Evolutionary conservation across 2,113 vertebrate genomes (phyloP).

Genomic region (Apistogramma diplotaenia): DNA sequence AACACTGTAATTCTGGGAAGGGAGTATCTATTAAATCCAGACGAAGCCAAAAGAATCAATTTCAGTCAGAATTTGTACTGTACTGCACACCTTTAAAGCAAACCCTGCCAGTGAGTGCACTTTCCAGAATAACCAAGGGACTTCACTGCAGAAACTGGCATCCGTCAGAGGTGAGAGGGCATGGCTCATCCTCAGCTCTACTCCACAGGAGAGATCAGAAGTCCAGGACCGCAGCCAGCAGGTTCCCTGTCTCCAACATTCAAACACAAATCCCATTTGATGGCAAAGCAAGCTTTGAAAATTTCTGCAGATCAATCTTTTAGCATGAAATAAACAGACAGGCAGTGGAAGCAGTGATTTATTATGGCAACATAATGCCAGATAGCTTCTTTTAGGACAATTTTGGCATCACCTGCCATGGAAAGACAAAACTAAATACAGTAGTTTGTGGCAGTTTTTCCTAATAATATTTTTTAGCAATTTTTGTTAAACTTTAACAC

Average conservation of each 20-base stretch:
- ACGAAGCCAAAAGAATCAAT: not conserved
- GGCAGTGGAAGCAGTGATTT: not conserved
- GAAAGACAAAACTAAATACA: not conserved
- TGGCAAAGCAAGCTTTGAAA: not conserved
- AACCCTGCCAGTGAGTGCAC: not conserved
- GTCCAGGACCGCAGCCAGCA: not conserved
- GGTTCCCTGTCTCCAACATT: not conserved
- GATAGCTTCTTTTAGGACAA: not conserved
- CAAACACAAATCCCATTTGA: not conserved
- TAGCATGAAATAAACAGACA: not conserved
- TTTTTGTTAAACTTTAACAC: not conserved
- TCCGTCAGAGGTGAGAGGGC: constrained; percentile 4
- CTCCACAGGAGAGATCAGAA: constrained; percentile 11
- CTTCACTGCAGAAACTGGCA: not conserved
- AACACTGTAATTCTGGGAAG: not conserved
- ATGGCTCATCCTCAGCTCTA: not conserved
- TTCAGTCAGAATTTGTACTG: not conserved
- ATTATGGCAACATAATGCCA: not conserved
- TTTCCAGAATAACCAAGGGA: not conserved
- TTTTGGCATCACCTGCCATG: not conserved
- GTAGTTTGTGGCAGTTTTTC: not conserved
- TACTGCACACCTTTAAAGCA: not conserved
- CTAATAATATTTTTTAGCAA: not conserved
- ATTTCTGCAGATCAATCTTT: not conserved
- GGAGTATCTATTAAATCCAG: not conserved